phyloP scores from a whole-genome alignment of 1,140 invertebrate genomes.

The Odontomachus brunneus region DNA sequence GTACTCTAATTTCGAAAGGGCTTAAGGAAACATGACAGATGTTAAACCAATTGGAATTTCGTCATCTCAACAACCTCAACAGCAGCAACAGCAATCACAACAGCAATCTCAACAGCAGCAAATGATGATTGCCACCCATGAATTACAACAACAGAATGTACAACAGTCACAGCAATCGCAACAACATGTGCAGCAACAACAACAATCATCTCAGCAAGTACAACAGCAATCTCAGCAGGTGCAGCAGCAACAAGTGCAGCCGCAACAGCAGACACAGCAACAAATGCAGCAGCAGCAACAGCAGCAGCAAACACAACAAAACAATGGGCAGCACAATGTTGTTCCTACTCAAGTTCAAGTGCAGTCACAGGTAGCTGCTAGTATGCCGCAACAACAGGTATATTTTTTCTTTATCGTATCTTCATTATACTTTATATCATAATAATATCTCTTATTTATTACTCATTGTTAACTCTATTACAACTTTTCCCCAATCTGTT shows the following conservation, averaged over 20 bases:
- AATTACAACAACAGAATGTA: constrained; percentile 85
- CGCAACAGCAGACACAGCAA: constrained; percentile 82
- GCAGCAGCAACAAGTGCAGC: constrained; percentile 78
- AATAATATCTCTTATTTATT: too few species aligned
- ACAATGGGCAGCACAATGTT: constrained; percentile 81
- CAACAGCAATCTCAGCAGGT: constrained; percentile 57
- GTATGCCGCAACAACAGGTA: constrained; percentile 86
- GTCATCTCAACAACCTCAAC: constrained; percentile 76
- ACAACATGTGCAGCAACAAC: constrained; percentile 83
- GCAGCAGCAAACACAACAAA: constrained; percentile 77
- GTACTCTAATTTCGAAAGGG: constrained; percentile 43
- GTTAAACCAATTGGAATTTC: constrained; percentile 82
- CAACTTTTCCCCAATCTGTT: too few species aligned
- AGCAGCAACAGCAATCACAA: constrained; percentile 60
- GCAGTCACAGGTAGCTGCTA: constrained; percentile 86
- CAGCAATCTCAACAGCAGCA: constrained; percentile 79
- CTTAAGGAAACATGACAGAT: constrained; percentile 78
- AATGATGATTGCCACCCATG: constrained; percentile 82
- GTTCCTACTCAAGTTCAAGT: constrained; percentile 84
- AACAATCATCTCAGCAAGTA: constrained; percentile 74
- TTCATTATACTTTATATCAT: constrained; percentile 3
- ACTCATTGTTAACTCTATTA: too few species aligned
- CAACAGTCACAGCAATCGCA: constrained; percentile 84
- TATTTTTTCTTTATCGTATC: constrained; percentile 16
- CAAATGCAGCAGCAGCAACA: constrained; percentile 80